Conservation (phyloP, 2,797 vertebrate species). For the Lepidocolaptes lacrymiger region DNA sequence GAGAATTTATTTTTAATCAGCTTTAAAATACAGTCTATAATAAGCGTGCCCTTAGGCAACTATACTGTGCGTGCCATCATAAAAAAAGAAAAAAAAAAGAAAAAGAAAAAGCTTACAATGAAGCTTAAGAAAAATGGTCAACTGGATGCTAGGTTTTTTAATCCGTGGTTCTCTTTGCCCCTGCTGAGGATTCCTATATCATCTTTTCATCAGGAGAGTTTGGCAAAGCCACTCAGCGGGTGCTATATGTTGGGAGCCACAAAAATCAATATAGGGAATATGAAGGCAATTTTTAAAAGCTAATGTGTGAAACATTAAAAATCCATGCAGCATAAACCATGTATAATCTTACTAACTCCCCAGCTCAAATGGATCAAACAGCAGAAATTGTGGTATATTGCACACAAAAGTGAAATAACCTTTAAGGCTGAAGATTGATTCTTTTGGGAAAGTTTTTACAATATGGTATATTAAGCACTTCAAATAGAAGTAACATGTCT, state of each 20-base stretch:
- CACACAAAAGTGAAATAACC: constrained; percentile 19
- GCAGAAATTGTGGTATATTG: constrained; percentile 30
- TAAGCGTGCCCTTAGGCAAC: constrained; percentile 49
- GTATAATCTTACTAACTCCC: constrained; percentile 17
- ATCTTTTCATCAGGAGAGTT: constrained; percentile 51
- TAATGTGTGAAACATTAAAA: constrained; percentile 67
- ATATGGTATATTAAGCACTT: constrained; percentile 6
- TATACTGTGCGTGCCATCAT: constrained; percentile 47
- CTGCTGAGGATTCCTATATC: constrained; percentile 44
- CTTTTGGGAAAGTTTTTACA: constrained; percentile 39
- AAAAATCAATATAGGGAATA: constrained; percentile 35
- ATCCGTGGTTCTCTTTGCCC: background rate
- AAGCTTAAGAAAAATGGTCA: constrained; percentile 47
- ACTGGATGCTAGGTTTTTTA: constrained; percentile 9
- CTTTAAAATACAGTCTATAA: constrained; percentile 68
- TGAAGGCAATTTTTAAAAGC: constrained; percentile 56
- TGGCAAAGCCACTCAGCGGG: background rate
- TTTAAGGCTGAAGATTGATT: constrained; percentile 39
- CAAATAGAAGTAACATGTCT: background rate
- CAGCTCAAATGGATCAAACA: constrained; percentile 38
- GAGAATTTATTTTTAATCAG: constrained; percentile 71
- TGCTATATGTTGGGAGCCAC: background rate
- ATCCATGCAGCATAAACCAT: constrained; percentile 42
- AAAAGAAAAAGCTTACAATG: background rate
- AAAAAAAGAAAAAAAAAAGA: background rate